Conservation (phyloP, 2,888 invertebrate species). For the Chrysodeixis includens region DNA sequence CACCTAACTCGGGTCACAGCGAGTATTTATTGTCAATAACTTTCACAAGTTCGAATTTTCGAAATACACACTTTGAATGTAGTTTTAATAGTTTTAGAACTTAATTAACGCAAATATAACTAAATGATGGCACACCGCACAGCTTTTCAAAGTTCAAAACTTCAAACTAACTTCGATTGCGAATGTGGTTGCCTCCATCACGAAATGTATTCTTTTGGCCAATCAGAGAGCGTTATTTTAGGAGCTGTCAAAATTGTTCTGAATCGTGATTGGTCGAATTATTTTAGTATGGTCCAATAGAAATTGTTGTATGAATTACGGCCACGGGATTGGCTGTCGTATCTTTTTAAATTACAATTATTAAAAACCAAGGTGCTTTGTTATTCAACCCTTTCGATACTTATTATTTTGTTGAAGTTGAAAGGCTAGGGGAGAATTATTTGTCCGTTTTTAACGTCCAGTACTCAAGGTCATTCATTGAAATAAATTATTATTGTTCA, state of each 20-base stretch:
- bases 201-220: slow-evolving; percentile 3
- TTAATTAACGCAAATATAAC: not conserved
- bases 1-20: slow-evolving; percentile 14
- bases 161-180: not conserved
- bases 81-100: not conserved
- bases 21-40: slow-evolving; percentile 2
- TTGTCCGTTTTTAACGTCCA: too few species aligned
- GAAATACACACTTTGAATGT: not conserved
- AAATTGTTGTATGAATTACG: not conserved
- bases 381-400: not conserved
- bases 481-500: too few species aligned
- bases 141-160: not conserved
- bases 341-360: not conserved
- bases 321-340: slow-evolving; percentile 15
- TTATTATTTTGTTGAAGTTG: too few species aligned
- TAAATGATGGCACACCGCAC: not conserved
- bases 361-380: not conserved
- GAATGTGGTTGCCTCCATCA: slow-evolving; percentile 36
- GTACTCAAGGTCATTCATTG: too few species aligned
- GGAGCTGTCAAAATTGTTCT: not conserved
- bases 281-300: slow-evolving; percentile 17
- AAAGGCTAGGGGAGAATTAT: too few species aligned
- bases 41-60: not conserved
- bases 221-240: slow-evolving; percentile 12
- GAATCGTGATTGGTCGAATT: slow-evolving; percentile 25